phyloP scores from a whole-genome alignment of 1,140 invertebrate species.

The Zaprionus gabonicus region DNA sequence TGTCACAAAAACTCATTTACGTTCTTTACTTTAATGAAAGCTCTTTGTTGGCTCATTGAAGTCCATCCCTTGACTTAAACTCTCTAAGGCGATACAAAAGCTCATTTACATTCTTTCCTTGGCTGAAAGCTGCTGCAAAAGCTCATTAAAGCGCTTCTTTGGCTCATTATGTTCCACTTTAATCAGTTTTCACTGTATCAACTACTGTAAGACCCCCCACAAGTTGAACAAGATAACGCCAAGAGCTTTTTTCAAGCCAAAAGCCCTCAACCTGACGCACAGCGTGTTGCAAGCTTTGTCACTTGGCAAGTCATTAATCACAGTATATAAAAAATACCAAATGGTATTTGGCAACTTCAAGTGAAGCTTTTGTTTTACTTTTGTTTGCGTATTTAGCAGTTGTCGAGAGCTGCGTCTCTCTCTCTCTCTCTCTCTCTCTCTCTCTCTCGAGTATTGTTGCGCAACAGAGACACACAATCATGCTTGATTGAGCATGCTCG shows the following conservation, averaged over 20 bases:
- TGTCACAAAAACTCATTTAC: neutral
- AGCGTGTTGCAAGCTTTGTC: neutral
- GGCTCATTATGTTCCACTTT: neutral
- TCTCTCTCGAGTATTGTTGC: slow-evolving; percentile 29
- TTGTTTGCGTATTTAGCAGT: slow-evolving; percentile 37
- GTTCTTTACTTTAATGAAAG: too few species aligned
- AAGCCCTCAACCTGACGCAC: neutral
- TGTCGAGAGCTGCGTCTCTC: neutral
- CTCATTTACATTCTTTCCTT: too few species aligned
- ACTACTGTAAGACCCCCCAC: neutral
- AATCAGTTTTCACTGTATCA: neutral
- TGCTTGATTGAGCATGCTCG: slow-evolving; percentile 53
- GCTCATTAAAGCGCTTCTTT: too few species aligned
- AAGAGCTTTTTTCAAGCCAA: neutral
- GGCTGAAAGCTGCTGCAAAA: neutral
- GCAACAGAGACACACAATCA: slow-evolving; percentile 47
- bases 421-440: neutral
- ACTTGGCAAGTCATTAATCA: neutral
- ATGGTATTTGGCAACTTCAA: slow-evolving; percentile 60
- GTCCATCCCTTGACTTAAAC: too few species aligned
- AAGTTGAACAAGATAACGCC: neutral
- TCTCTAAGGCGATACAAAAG: too few species aligned
- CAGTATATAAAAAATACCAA: slow-evolving; percentile 5
- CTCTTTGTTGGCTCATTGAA: too few species aligned
- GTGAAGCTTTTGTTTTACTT: slow-evolving; percentile 18